Evolutionary conservation across 2,888 invertebrate genomes (phyloP), one percentile per base, ranked within the genome.

Genomic region (Rotaria sp.): DNA sequence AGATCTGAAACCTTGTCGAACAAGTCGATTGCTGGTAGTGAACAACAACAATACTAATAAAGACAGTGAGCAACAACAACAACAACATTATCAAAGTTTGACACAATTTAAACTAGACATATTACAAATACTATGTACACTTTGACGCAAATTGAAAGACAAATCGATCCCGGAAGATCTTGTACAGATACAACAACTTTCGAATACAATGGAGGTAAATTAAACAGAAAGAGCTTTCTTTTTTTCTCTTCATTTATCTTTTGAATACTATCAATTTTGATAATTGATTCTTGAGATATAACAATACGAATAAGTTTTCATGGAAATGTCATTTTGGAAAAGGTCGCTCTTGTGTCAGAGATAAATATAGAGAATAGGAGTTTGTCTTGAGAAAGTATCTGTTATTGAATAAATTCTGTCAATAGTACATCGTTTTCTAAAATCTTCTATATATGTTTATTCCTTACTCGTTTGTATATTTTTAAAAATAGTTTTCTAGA

Each of bases 1-100:
- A 80, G 75, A 80, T 80, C 26, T 80, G 75, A 80, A 80, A 80
- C 75, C 75, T 80, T 80, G 75, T 80, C 38, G 45, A 80, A 80
- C 75, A 80, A 45, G 67, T 67, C 67, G 67, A 67, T 67, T 67
- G 35, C 35, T 67, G 67, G 67, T 67, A 30, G 67, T 67, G 35
- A 35, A 67, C 30, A 67, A 30, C 30, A 67, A 30, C 7, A 35
- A 35, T 35, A 30, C 1, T 30, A 67, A 67, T 67, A 35, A 67
- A 18, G 18, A 35, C 35, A 67, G 4, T 30, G 30, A 67, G 24
- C 24, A 80, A 2, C 38, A 38, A 21, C 24, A 80, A 45, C 3
- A 21, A 80, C 30, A 41, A 35, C 67, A 67, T 30, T 67, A 26
- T 38, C 75, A 26, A 80, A 15, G 21, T 41, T 41, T 45, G 24